These are phyloP conservation scores for Listrodromus nycthemerus DNA, from an alignment of 2,888 invertebrate genomes.

Conservation along the genomic window DNA sequence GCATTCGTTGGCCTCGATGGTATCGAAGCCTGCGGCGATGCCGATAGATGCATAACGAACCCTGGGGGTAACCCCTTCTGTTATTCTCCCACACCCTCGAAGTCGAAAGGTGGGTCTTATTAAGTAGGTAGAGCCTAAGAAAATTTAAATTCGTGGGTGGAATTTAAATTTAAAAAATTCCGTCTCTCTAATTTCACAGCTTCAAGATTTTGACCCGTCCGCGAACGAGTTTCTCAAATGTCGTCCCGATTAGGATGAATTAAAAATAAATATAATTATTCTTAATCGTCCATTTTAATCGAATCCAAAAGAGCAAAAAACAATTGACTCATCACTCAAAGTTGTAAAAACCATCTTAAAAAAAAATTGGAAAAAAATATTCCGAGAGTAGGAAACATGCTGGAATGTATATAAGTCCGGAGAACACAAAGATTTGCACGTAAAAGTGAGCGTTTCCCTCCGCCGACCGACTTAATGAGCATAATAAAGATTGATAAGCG, in stretches of 20 bases:
- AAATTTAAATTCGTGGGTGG: not conserved
- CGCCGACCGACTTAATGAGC: slow-evolving; percentile 62
- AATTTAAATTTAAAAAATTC: not conserved
- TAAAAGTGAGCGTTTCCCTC: slow-evolving; percentile 48
- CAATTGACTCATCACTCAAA: too few species aligned
- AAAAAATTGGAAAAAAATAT: not conserved
- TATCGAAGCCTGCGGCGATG: slow-evolving; percentile 51
- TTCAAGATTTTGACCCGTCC: not conserved
- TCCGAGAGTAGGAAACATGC: not conserved
- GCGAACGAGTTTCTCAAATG: not conserved
- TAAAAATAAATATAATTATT: slow-evolving; percentile 9
- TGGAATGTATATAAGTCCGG: not conserved
- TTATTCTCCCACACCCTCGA: not conserved
- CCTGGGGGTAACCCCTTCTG: not conserved
- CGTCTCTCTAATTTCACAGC: not conserved
- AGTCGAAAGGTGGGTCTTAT: not conserved
- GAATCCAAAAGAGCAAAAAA: not conserved
- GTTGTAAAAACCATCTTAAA: not conserved
- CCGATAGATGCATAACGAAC: slow-evolving; percentile 46
- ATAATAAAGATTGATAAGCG: slow-evolving; percentile 66
- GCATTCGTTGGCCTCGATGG: slow-evolving; percentile 57
- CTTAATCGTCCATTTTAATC: not conserved
- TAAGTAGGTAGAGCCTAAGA: not conserved
- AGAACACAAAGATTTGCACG: slow-evolving; percentile 37
- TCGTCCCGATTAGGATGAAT: not conserved